A percentile compares a stretch with the other conserved stretches of the same genome.
Conservation (phyloP, 1,140 invertebrate species). For the Proales similis region DNA sequence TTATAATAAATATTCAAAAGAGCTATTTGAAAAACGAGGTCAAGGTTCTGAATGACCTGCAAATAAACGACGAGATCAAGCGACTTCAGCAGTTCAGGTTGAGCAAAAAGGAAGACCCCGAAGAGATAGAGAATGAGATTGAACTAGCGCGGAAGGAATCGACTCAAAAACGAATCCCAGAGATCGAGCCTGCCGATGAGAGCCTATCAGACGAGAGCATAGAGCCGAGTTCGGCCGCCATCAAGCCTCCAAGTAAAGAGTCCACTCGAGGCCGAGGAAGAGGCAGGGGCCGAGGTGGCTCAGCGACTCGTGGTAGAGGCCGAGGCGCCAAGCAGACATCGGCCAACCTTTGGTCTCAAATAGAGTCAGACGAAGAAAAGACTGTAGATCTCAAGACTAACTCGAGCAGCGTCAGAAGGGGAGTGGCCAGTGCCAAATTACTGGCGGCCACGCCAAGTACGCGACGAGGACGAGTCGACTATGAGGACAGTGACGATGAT, state of each 20-base stretch:
- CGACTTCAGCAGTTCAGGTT: conserved; percentile 27
- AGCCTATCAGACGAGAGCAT: no score
- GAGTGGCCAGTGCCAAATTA: no score
- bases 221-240: no score
- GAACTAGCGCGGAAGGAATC: conserved; percentile 8
- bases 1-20: neutral
- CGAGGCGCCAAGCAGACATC: neutral
- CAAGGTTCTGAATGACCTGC: conserved; percentile 23
- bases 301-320: no score
- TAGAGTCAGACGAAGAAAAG: conserved; percentile 11
- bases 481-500: conserved; percentile 28
- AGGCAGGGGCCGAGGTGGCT: no score
- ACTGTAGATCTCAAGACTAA: neutral
- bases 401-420: no score
- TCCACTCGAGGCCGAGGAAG: no score
- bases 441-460: conserved; percentile 14
- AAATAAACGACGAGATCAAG: conserved; percentile 20
- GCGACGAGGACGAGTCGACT: conserved; percentile 9
- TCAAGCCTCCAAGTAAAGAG: no score
- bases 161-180: neutral
- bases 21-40: conserved; percentile 23
- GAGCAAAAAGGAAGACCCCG: neutral
- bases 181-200: conserved; percentile 5
- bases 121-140: conserved; percentile 23
- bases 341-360: neutral